Conservation (phyloP, 2,113 vertebrate genomes). For the Elanus axillaris region DNA sequence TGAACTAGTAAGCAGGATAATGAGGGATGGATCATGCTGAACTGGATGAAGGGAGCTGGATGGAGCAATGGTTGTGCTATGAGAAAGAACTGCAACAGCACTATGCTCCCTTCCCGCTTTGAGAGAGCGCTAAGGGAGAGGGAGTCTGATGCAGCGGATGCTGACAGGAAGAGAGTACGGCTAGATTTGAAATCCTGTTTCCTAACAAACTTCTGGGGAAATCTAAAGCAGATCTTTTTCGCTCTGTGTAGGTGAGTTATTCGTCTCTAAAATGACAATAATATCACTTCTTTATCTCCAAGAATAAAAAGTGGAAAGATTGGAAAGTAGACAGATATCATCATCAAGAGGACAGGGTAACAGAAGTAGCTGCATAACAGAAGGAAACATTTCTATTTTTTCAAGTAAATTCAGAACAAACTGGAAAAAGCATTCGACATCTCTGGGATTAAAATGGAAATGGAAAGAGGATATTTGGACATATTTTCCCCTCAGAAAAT, state of each 20-base stretch:
- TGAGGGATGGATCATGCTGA: neutral
- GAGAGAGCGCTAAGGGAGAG: neutral
- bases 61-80: neutral
- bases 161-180: fast-evolving
- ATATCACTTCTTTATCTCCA: neutral
- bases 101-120: neutral
- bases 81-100: neutral
- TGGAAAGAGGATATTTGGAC: conserved; percentile 17
- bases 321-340: neutral
- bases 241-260: neutral
- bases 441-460: conserved; percentile 31
- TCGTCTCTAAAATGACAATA: neutral
- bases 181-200: neutral
- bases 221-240: neutral
- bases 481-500: conserved; percentile 44
- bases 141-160: fast-evolving
- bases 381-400: neutral
- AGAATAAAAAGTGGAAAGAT: neutral
- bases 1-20: neutral
- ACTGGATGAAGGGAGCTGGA: neutral
- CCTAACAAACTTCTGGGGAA: neutral
- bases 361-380: neutral
- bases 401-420: conserved; percentile 8
- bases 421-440: conserved; percentile 2
- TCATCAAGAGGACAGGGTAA: neutral